These are phyloP conservation scores for Drosophila kanekoi DNA, from an alignment of 2,888 invertebrate species.

Conservation along the genomic window DNA sequence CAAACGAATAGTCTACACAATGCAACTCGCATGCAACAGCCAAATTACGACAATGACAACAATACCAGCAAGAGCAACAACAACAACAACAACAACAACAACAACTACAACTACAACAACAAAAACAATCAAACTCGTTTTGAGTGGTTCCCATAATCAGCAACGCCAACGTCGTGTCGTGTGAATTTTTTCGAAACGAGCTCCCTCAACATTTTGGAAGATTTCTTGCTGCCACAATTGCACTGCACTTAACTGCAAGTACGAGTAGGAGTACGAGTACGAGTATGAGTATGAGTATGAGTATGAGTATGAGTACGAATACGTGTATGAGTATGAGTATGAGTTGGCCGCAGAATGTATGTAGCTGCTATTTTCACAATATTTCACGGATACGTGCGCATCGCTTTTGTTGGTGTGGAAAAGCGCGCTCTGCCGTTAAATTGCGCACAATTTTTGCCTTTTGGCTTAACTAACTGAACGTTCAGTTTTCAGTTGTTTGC, in stretches of 20 bases:
- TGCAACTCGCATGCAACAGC: slow-evolving; percentile 48
- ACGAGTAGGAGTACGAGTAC: slow-evolving; percentile 16
- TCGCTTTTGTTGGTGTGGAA: slow-evolving; percentile 58
- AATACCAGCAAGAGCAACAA: slow-evolving; percentile 27
- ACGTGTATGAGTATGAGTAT: slow-evolving; percentile 7
- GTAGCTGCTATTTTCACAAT: slow-evolving; percentile 73
- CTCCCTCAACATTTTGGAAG: slow-evolving; percentile 52
- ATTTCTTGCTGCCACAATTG: slow-evolving; percentile 60
- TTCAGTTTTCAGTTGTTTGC: slow-evolving; percentile 70
- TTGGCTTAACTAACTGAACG: slow-evolving; percentile 79
- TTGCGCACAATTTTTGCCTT: slow-evolving; percentile 76
- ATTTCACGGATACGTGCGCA: slow-evolving; percentile 80
- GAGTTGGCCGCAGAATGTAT: slow-evolving; percentile 26
- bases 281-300: slow-evolving; percentile 4
- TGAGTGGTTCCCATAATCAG: slow-evolving; percentile 77
- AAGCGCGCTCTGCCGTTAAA: slow-evolving; percentile 78
- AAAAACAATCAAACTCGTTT: slow-evolving; percentile 69
- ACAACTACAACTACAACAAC: slow-evolving; percentile 8
- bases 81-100: slow-evolving; percentile 34
- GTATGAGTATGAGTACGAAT: slow-evolving; percentile 3
- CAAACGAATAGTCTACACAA: slow-evolving; percentile 31
- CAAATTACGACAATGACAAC: slow-evolving; percentile 46
- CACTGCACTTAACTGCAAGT: slow-evolving; percentile 46
- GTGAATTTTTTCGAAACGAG: slow-evolving; percentile 66
- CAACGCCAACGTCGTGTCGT: slow-evolving; percentile 52